These are phyloP conservation scores for Hirudinaria manillensis DNA, from an alignment of 2,888 invertebrate genomes.

Conservation along the genomic window DNA sequence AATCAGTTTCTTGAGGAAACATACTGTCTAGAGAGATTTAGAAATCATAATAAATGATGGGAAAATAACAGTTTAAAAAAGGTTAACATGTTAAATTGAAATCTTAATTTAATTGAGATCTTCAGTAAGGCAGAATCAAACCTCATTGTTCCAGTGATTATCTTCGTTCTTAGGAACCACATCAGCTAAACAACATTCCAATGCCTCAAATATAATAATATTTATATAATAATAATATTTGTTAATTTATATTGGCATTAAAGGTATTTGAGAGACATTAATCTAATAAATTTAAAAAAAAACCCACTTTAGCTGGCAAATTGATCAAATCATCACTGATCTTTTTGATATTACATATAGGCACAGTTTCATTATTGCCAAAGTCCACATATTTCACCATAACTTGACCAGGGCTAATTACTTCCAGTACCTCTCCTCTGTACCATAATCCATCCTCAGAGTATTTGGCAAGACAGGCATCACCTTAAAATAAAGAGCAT, in stretches of 20 bases:
- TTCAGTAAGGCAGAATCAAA: too few relatives aligned
- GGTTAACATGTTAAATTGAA: too few relatives aligned
- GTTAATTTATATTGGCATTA: too few relatives aligned
- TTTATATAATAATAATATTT: too few relatives aligned
- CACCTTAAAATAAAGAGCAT: slow-evolving; percentile 56
- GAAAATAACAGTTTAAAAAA: too few relatives aligned
- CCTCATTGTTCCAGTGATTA: too few relatives aligned
- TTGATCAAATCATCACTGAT: slow-evolving; percentile 36
- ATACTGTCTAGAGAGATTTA: too few relatives aligned
- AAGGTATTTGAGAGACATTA: too few relatives aligned
- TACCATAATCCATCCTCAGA: slow-evolving; percentile 66
- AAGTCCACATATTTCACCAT: slow-evolving; percentile 64
- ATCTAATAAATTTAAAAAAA: too few relatives aligned
- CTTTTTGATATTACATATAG: slow-evolving; percentile 58
- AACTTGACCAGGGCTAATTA: slow-evolving; percentile 57
- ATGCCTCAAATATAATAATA: neutral
- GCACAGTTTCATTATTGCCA: slow-evolving; percentile 59
- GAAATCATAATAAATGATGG: too few relatives aligned
- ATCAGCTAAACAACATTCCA: slow-evolving; percentile 14
- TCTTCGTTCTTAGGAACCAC: neutral
- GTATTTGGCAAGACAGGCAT: slow-evolving; percentile 65
- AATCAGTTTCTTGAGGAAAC: too few relatives aligned
- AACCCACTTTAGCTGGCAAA: slow-evolving; percentile 35
- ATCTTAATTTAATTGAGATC: too few relatives aligned
- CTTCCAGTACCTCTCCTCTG: slow-evolving; percentile 60